A percentile compares a stretch with the other conserved stretches of the same genome.
Evolutionary conservation across 92 coral and sea anemone species (phyloP).

Genomic region (Epizoanthus illoricatus): DNA sequence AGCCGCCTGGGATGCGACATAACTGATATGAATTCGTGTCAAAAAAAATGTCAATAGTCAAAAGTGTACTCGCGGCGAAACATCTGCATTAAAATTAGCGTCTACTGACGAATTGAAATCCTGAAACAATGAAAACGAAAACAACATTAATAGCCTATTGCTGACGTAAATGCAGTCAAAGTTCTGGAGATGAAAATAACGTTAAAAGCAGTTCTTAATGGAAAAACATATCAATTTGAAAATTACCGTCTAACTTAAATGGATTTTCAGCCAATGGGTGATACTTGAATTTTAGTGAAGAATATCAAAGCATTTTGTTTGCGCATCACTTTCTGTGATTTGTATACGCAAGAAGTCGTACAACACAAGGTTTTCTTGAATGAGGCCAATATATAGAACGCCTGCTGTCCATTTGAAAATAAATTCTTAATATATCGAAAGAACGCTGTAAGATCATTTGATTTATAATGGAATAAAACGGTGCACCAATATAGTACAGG

Average conservation of each 20-base stretch:
- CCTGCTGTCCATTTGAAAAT: slow-evolving; percentile 19
- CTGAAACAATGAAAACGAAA: neutral
- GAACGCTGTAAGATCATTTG: neutral
- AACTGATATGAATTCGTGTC: neutral
- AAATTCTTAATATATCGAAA: neutral
- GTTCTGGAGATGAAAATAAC: neutral
- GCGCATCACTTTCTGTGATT: neutral
- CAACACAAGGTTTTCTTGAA: neutral
- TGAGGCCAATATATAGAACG: neutral
- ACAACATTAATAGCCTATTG: neutral
- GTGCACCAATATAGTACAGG: too few species aligned
- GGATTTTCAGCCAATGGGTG: neutral
- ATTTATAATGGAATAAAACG: too few species aligned
- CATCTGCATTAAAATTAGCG: slow-evolving; percentile 28
- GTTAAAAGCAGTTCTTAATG: neutral
- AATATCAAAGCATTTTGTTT: neutral
- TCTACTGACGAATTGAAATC: slow-evolving; percentile 2
- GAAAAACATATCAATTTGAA: neutral
- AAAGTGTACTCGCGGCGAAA: neutral
- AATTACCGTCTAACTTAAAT: neutral
- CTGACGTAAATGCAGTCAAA: slow-evolving; percentile 13
- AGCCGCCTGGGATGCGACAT: too few species aligned
- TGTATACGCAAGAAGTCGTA: neutral
- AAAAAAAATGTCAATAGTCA: slow-evolving; percentile 3
- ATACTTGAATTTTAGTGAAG: neutral